Conservation (phyloP, 2,888 invertebrate species). For the Eugnorisma glareosa region DNA sequence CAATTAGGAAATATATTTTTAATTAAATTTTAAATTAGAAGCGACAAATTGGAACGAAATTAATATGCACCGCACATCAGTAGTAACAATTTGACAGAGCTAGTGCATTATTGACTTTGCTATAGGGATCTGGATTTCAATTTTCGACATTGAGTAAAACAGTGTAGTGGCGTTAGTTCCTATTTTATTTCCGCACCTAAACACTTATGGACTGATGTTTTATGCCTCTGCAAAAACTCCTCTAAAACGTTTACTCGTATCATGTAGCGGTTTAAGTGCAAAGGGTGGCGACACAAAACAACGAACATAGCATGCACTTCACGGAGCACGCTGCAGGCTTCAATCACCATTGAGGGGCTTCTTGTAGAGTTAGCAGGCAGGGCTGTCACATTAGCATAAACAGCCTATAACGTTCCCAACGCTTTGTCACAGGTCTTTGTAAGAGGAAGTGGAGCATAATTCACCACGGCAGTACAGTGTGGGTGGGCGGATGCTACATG, state of each 20-base stretch:
- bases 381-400: not conserved
- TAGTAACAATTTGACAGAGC: not conserved
- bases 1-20: constrained; percentile 12
- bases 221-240: too few relatives aligned
- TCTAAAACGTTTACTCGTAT: not conserved
- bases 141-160: not conserved
- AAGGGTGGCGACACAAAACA: not conserved
- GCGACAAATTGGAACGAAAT: too few relatives aligned
- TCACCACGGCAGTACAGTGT: too few relatives aligned
- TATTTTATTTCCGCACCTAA: not conserved
- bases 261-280: not conserved
- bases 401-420: not conserved
- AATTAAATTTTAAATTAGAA: constrained; percentile 1
- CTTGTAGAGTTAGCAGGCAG: not conserved
- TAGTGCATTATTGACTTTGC: not conserved
- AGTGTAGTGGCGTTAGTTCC: not conserved
- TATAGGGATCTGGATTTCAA: not conserved
- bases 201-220: too few relatives aligned
- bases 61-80: not conserved
- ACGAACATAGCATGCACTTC: not conserved
- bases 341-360: not conserved
- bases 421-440: not conserved
- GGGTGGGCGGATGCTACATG: too few relatives aligned
- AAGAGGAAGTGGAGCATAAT: not conserved
- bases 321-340: constrained; percentile 6